phyloP scores from a whole-genome alignment of 30 jellyfish, hydroid and myxozoan genomes.

The Cassiopea andromeda region DNA sequence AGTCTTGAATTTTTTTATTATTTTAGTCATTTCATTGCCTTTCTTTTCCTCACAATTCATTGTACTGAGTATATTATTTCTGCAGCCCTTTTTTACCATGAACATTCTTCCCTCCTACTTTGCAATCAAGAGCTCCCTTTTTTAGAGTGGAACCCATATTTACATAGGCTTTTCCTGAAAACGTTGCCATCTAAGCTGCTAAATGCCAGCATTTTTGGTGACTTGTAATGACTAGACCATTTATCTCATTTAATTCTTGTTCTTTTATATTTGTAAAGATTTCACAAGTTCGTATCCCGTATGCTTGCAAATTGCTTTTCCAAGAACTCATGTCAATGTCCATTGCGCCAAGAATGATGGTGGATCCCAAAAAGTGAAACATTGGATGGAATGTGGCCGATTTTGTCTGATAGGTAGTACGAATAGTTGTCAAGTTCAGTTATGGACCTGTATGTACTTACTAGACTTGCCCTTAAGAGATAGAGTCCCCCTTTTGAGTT shows the following conservation, averaged over 20 bases:
- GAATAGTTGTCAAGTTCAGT: background rate
- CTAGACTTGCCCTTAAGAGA: no score
- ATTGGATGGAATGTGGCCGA: background rate
- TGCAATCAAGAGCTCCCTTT: no score
- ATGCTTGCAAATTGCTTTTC: slow-evolving; percentile 98
- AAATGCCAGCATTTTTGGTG: background rate
- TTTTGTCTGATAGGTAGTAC: background rate
- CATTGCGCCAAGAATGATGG: slow-evolving; percentile 99
- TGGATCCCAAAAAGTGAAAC: slow-evolving; percentile 69
- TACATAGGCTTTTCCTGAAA: no score
- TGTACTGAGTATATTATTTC: no score
- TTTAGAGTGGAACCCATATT: no score
- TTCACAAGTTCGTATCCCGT: slow-evolving; percentile 97
- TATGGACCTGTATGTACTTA: background rate
- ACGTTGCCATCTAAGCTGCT: background rate
- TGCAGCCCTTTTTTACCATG: no score
- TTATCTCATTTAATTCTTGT: background rate
- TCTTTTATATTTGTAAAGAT: slow-evolving; percentile 55
- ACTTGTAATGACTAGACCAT: background rate
- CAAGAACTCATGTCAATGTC: slow-evolving; percentile 99
- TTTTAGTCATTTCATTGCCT: no score
- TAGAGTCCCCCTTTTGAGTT: no score
- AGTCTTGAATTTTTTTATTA: background rate
- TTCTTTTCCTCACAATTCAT: no score
- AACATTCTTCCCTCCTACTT: no score